Evolutionary conservation across 2,113 vertebrate genomes (phyloP).

Genomic region (Junco hyemalis): DNA sequence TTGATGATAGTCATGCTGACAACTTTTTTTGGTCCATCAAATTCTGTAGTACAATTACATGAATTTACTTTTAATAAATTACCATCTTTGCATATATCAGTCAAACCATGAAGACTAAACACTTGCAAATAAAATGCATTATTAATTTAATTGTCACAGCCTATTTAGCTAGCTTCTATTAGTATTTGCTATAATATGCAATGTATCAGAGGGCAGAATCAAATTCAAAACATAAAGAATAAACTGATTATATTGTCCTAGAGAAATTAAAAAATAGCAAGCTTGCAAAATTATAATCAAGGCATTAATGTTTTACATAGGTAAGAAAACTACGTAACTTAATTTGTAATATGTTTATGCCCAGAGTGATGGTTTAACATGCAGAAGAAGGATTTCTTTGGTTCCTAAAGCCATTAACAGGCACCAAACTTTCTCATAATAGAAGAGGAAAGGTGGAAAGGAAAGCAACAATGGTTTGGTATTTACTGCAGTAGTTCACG

Average conservation of each 20-base stretch:
- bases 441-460: not conserved
- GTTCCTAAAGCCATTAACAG: constrained; percentile 53
- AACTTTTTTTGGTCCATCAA: constrained; percentile 95
- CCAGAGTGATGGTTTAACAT: constrained; percentile 25
- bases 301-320: constrained; percentile 74
- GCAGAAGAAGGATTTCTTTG: constrained; percentile 45
- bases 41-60: constrained; percentile 89
- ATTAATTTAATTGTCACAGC: constrained; percentile 90
- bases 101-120: constrained; percentile 91
- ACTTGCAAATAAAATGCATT: constrained; percentile 97
- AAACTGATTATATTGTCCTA: constrained; percentile 74
- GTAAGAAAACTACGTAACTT: constrained; percentile 66
- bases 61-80: constrained; percentile 99
- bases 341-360: constrained; percentile 45
- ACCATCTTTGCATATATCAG: constrained; percentile 97
- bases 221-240: constrained; percentile 75
- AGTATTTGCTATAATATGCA: constrained; percentile 76
- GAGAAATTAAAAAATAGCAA: constrained; percentile 76
- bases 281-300: constrained; percentile 73
- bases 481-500: not conserved
- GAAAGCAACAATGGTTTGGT: not conserved
- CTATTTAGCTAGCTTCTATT: constrained; percentile 80
- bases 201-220: constrained; percentile 70
- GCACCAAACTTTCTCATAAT: not conserved
- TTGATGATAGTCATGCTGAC: constrained; percentile 90